These are phyloP conservation scores for Platichthys flesus DNA, from an alignment of 2,113 vertebrate species.

Conservation along the genomic window DNA sequence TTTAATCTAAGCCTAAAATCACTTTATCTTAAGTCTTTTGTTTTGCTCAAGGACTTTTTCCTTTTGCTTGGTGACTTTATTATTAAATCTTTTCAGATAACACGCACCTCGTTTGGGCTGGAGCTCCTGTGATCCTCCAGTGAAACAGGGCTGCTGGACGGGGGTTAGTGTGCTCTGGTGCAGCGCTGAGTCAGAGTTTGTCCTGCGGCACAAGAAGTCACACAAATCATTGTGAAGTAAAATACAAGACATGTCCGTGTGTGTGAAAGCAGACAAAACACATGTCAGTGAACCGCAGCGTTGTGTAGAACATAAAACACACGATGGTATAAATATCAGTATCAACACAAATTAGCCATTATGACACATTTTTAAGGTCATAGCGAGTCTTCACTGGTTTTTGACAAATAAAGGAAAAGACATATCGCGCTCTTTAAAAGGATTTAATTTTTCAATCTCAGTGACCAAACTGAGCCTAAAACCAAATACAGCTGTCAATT, in stretches of 20 bases:
- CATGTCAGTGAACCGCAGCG: too few species aligned
- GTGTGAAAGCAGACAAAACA: neutral
- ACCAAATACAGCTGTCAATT: too few species aligned
- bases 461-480: too few species aligned
- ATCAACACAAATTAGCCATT: too few species aligned
- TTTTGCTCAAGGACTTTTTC: neutral
- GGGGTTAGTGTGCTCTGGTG: slow-evolving; percentile 96
- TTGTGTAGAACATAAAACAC: too few species aligned
- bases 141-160: slow-evolving; percentile 86
- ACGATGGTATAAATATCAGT: too few species aligned
- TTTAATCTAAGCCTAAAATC: too few species aligned
- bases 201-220: slow-evolving; percentile 79
- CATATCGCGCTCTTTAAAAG: too few species aligned
- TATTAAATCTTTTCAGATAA: neutral
- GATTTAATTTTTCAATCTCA: too few species aligned
- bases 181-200: slow-evolving; percentile 97
- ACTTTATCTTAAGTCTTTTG: neutral
- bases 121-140: slow-evolving; percentile 89
- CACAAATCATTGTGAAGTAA: neutral
- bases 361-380: too few species aligned
- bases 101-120: slow-evolving; percentile 92
- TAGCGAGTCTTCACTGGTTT: too few species aligned
- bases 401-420: too few species aligned
- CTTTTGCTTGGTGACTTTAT: neutral
- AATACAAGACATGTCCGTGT: neutral